Evolutionary conservation across 2,113 vertebrate species (phyloP).

Genomic region (Erinaceus europaeus): DNA sequence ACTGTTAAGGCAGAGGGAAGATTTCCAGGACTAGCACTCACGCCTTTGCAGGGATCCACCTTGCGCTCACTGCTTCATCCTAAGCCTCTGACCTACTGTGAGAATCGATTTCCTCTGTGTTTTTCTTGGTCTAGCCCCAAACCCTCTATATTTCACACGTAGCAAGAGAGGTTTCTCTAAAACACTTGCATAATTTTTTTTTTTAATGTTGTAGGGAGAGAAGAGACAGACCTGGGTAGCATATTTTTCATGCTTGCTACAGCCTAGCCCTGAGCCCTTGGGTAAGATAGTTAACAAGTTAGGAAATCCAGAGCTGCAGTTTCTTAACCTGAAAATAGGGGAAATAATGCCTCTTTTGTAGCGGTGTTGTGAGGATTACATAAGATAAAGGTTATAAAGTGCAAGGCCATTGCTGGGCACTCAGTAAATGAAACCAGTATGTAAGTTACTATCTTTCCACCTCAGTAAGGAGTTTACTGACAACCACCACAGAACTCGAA

Average conservation of each 20-base stretch:
- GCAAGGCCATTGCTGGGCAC: background rate
- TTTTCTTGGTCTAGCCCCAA: slow-evolving; percentile 2
- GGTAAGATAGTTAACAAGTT: background rate
- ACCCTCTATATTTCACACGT: background rate
- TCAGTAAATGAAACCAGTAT: background rate
- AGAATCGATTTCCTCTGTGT: background rate
- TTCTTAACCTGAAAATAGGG: slow-evolving; percentile 22
- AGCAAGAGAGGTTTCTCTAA: background rate
- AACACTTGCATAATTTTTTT: background rate
- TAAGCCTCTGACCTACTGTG: background rate
- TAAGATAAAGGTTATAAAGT: slow-evolving; percentile 3
- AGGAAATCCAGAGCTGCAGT: background rate
- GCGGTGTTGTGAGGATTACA: slow-evolving; percentile 13
- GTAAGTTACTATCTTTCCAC: background rate
- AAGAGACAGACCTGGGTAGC: background rate
- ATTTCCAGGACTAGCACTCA: background rate
- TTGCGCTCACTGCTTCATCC: background rate
- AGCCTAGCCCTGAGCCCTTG: background rate
- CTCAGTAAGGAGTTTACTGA: background rate
- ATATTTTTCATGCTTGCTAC: background rate
- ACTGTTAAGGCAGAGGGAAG: background rate
- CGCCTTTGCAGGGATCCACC: background rate
- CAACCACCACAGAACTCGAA: background rate
- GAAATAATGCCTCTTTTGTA: background rate
- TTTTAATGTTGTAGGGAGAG: too few relatives aligned